Percentiles rank a stretch among this genome's conserved stretches.
Conservation (phyloP, 2,113 vertebrate species). For the Gopherus flavomarginatus region DNA sequence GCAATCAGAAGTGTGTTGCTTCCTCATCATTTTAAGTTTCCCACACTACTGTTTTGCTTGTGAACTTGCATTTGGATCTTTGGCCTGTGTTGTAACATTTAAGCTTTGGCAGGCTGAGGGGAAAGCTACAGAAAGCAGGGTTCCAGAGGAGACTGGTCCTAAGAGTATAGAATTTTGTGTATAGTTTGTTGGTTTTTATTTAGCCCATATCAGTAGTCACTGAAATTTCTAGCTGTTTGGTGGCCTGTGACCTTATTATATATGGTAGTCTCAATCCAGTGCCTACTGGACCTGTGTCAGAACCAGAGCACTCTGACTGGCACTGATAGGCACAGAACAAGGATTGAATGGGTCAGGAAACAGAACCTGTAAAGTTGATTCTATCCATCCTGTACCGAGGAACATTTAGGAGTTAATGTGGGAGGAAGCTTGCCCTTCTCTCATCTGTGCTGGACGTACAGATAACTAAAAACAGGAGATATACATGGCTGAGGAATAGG, state of each 20-base stretch:
- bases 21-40: not conserved
- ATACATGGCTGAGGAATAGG: not conserved
- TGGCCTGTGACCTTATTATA: not conserved
- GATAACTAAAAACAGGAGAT: not conserved
- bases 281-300: not conserved
- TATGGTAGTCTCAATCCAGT: not conserved
- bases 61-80: not conserved
- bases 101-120: too few species aligned
- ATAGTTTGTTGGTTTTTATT: not conserved
- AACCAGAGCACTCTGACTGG: not conserved
- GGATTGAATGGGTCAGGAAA: not conserved
- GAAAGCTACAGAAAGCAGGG: not conserved
- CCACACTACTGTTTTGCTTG: not conserved
- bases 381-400: not conserved
- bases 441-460: not conserved
- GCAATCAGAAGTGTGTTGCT: not conserved
- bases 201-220: not conserved
- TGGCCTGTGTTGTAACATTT: not conserved
- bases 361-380: not conserved
- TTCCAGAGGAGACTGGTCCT: not conserved
- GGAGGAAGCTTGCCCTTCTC: not conserved
- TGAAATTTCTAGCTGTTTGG: not conserved
- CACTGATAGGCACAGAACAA: not conserved
- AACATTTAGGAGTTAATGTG: not conserved
- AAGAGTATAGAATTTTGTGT: not conserved